A percentile compares a stretch with the other conserved stretches of the same genome.
Conservation (phyloP, 2,797 vertebrate genomes). For the Mus spretus region DNA sequence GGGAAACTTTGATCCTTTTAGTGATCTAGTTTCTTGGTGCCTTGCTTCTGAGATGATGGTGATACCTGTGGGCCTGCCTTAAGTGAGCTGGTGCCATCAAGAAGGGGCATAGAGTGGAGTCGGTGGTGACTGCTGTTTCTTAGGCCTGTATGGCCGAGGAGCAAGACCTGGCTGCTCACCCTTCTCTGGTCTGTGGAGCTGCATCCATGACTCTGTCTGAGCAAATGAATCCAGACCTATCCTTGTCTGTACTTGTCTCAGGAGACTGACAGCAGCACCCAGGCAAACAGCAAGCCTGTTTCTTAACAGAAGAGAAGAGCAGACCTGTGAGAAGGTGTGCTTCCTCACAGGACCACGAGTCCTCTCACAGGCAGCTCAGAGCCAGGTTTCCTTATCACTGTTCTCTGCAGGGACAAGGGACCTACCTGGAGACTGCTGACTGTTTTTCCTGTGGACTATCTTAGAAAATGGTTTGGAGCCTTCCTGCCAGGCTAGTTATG, state of each 20-base stretch:
- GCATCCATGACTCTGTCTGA: constrained; percentile 46
- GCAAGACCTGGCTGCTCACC: neutral
- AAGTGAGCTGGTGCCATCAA: neutral
- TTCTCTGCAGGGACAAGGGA: constrained; percentile 8
- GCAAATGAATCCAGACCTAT: constrained; percentile 69
- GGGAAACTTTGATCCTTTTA: constrained; percentile 32
- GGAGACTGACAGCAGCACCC: constrained; percentile 39
- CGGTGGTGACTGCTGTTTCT: neutral
- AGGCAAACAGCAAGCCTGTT: constrained; percentile 79
- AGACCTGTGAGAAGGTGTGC: constrained; percentile 72
- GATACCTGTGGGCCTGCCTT: neutral
- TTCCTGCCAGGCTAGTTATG: constrained; percentile 60
- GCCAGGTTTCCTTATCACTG: constrained; percentile 58
- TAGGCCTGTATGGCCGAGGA: neutral
- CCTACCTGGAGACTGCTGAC: constrained; percentile 65
- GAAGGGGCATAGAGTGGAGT: neutral
- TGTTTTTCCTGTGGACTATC: constrained; percentile 63
- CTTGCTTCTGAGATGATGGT: constrained; percentile 22
- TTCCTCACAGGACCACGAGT: constrained; percentile 68
- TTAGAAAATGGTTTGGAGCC: constrained; percentile 70
- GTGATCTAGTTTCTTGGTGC: neutral
- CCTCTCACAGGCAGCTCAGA: constrained; percentile 77
- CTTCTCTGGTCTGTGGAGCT: neutral
- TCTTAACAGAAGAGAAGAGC: constrained; percentile 63
- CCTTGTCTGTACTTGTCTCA: constrained; percentile 58